Percentiles rank a stretch among this genome's conserved stretches.
phyloP scores from a whole-genome alignment of 2,888 invertebrate genomes.

The Nemurella pictetii region DNA sequence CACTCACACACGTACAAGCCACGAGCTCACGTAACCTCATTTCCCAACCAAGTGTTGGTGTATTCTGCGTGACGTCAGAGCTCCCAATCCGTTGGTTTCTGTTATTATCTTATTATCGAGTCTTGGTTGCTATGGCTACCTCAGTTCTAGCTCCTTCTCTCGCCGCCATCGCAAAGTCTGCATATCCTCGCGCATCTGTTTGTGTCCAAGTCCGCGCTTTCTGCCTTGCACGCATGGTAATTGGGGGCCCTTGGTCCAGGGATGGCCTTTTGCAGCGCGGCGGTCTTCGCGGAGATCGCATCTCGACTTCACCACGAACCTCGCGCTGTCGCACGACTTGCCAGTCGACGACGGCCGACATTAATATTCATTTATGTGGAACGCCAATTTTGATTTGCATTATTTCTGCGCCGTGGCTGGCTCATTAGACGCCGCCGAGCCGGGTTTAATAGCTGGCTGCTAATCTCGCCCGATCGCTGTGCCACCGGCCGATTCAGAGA shows the following conservation, averaged over 20 bases:
- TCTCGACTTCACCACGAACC: neutral
- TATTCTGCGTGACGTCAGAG: neutral
- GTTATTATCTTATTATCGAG: neutral
- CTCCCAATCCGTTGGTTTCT: neutral
- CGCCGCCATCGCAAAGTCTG: neutral
- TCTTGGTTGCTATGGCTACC: neutral
- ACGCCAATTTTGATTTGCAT: neutral
- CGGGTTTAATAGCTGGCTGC: neutral
- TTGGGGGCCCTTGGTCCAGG: too few species aligned
- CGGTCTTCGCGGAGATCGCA: neutral
- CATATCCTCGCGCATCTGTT: neutral
- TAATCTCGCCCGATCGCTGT: neutral
- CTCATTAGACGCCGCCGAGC: neutral
- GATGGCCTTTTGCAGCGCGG: too few species aligned
- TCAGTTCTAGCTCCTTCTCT: neutral
- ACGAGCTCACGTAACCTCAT: slow-evolving; percentile 3
- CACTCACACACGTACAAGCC: neutral
- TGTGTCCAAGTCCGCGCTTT: too few species aligned
- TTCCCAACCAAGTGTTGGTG: slow-evolving; percentile 19
- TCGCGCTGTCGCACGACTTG: neutral
- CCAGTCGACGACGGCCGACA: neutral
- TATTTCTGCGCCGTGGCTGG: neutral
- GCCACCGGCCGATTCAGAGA: neutral
- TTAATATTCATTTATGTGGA: slow-evolving; percentile 21
- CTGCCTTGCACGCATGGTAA: too few species aligned